Evolutionary conservation across 2,797 vertebrate species (phyloP).

Genomic region (Schizopygopsis pylzovi): DNA sequence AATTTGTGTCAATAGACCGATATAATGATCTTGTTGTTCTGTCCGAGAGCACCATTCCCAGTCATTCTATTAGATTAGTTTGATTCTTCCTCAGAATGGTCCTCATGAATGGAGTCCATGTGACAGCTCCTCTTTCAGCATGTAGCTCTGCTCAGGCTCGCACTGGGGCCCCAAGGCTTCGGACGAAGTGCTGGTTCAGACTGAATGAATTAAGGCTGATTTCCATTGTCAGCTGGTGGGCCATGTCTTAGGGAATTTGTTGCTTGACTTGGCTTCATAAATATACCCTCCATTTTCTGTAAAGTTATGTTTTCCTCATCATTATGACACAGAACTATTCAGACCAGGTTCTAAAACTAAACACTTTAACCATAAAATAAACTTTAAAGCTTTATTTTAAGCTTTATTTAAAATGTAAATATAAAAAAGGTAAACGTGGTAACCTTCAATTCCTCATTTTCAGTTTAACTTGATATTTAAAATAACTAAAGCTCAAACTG

Average conservation of each 20-base stretch:
- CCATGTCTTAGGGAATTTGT: slow-evolving; percentile 57
- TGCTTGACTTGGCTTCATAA: slow-evolving; percentile 52
- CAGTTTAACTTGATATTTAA: not conserved
- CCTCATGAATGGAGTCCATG: slow-evolving; percentile 7
- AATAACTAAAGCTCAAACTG: not conserved
- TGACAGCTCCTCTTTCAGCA: slow-evolving; percentile 30
- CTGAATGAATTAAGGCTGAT: slow-evolving; percentile 49
- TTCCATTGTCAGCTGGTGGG: slow-evolving; percentile 53
- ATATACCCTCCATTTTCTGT: slow-evolving; percentile 31
- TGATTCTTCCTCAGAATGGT: slow-evolving; percentile 14
- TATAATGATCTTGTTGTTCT: slow-evolving; percentile 18
- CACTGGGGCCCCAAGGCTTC: slow-evolving; percentile 47
- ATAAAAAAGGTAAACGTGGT: not conserved
- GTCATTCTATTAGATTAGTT: slow-evolving; percentile 24
- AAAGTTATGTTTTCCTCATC: slow-evolving; percentile 24
- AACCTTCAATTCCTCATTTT: not conserved
- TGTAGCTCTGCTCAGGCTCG: not conserved
- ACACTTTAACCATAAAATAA: not conserved
- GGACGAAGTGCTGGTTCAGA: slow-evolving; percentile 21
- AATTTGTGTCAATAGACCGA: slow-evolving; percentile 18
- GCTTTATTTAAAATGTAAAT: not conserved
- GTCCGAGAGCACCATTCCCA: not conserved
- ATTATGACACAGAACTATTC: not conserved
- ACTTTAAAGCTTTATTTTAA: not conserved
- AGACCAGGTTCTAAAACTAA: not conserved